Percentiles rank a stretch among this genome's conserved stretches.
These are phyloP conservation scores for Scaptodrosophila lebanonensis DNA, from an alignment of 1,140 invertebrate species.

Conservation along the genomic window DNA sequence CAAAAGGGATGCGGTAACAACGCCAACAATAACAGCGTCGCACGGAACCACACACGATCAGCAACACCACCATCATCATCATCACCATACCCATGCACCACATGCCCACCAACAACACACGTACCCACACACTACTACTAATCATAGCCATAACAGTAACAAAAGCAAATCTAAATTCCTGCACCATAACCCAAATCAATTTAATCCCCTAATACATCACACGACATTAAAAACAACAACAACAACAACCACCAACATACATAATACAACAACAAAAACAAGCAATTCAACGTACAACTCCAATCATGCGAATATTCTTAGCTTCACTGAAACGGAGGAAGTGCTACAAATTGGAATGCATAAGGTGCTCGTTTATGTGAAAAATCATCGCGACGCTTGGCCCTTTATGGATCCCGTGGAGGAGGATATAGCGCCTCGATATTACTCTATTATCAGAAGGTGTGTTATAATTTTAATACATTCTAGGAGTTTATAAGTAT, in stretches of 20 bases:
- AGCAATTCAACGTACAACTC: conserved; percentile 68
- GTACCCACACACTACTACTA: conserved; percentile 27
- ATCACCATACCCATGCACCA: conserved; percentile 27
- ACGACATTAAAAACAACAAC: conserved; percentile 16
- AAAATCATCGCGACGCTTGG: conserved; percentile 93
- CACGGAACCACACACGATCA: conserved; percentile 49
- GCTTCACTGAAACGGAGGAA: conserved; percentile 87
- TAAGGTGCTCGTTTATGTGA: conserved; percentile 90
- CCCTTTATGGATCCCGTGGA: conserved; percentile 94
- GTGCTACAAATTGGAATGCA: conserved; percentile 92
- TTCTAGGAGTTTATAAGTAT: neutral
- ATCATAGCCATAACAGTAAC: conserved; percentile 46
- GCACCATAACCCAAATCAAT: no score
- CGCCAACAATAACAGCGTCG: conserved; percentile 42
- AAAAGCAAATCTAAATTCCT: conserved; percentile 56
- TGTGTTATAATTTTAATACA: conserved; percentile 14
- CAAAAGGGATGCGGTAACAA: conserved; percentile 19
- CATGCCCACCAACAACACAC: conserved; percentile 29
- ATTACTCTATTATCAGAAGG: conserved; percentile 84
- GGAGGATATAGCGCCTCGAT: conserved; percentile 93
- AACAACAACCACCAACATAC: conserved; percentile 16
- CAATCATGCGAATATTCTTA: conserved; percentile 78
- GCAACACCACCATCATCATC: conserved; percentile 7
- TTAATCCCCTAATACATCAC: conserved; percentile 1
- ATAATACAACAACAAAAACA: conserved; percentile 19